Conservation (phyloP, 35 echinoderm and acorn worm genomes). For the Apostichopus japonicus region DNA sequence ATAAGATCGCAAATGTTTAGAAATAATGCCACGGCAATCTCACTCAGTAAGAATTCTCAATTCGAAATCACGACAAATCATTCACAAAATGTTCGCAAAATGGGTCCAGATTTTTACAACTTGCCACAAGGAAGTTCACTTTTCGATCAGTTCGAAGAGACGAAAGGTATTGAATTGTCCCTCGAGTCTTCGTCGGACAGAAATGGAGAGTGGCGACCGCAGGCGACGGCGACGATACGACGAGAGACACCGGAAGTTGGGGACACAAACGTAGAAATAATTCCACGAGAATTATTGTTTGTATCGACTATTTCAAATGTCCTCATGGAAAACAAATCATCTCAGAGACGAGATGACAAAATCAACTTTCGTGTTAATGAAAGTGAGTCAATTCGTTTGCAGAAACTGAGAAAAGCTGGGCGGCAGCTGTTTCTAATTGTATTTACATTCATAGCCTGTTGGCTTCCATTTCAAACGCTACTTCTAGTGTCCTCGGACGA, state of each 20-base stretch:
- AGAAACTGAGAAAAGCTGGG: conserved; percentile 1
- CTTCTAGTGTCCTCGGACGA: not conserved
- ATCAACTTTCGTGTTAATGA: not conserved
- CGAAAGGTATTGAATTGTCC: not conserved
- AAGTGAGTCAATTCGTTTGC: conserved; percentile 2
- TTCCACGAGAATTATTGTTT: no score
- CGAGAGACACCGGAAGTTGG: not conserved
- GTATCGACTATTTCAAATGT: no score
- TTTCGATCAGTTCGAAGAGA: no score
- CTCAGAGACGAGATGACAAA: not conserved
- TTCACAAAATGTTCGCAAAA: not conserved
- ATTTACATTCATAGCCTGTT: not conserved
- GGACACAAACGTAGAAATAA: not conserved
- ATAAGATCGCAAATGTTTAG: not conserved
- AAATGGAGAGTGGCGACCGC: no score
- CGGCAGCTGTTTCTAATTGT: conserved; percentile 37
- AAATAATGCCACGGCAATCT: not conserved
- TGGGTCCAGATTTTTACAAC: no score
- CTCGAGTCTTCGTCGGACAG: not conserved
- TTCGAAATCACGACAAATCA: not conserved
- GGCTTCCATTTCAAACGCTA: conserved; percentile 1
- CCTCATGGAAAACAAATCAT: not conserved
- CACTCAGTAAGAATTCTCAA: not conserved
- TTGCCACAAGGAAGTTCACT: no score
- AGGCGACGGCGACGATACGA: no score